Evolutionary conservation across 2,113 vertebrate genomes (phyloP).

Genomic region (Thalassarche chlororhynchos): DNA sequence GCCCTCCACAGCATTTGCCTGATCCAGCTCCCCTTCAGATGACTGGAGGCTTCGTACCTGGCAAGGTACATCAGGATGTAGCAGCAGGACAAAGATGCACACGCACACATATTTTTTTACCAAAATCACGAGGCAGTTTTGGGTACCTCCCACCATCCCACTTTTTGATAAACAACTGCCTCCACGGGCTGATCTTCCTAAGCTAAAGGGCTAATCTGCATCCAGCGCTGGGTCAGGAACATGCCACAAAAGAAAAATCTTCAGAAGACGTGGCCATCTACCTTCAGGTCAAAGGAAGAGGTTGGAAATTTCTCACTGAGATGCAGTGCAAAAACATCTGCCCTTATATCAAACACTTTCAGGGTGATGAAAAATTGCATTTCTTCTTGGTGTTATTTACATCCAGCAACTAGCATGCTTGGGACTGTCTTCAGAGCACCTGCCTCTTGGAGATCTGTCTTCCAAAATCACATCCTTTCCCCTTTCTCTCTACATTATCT

Average conservation of each 20-base stretch:
- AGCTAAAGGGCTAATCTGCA: not conserved
- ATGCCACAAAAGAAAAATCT: not conserved
- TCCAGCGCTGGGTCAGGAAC: not conserved
- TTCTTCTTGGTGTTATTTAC: not conserved
- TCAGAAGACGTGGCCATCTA: not conserved
- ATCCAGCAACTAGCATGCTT: not conserved
- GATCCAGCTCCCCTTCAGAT: not conserved
- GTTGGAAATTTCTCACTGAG: not conserved
- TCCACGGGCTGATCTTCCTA: not conserved
- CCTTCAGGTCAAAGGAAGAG: not conserved
- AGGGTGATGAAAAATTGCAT: not conserved
- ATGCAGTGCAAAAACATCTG: not conserved
- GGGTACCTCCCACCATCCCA: not conserved
- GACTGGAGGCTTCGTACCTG: not conserved
- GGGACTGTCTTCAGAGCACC: not conserved
- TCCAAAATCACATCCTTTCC: not conserved
- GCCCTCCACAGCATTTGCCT: not conserved
- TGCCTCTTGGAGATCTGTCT: not conserved
- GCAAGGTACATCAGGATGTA: not conserved
- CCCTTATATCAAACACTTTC: not conserved
- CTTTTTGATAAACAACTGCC: not conserved
- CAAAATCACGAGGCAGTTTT: not conserved
- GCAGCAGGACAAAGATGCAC: not conserved
- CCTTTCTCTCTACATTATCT: not conserved
- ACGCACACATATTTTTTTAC: fast-evolving